Base-by-base conservation (phyloP, 2,797 vertebrate genomes). In the Varecia variegata region DNA sequence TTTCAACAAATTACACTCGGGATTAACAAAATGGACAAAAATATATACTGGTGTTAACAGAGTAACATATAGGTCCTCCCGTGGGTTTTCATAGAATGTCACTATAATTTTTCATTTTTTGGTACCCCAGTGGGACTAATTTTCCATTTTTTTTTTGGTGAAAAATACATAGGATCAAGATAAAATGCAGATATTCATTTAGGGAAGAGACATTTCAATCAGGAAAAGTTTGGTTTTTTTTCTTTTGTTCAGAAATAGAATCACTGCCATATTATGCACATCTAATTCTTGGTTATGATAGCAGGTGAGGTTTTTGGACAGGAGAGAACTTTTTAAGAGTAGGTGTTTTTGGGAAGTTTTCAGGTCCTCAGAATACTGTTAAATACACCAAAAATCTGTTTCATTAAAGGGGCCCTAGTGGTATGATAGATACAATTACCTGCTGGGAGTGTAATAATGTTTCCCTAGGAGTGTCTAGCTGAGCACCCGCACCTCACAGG, bases 121-220 rank as follows among this genome's bases (percentile, higher is more conserved):
- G 23, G 15, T 81, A 54, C 50, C 2, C n/a, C 2, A 35, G 76
- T 27, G 50, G 50, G 21, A 79, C 77, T 32, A 68, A 56, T 88
- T 90, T 76, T 77, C 43, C 50, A n/a, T 60, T 58, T 18, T 43
- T 71, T 73, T 47, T n/a, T 18, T 74, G 23, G 38, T 43, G 15
- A 54, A 71, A 77, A 70, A 13, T n/a, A 80, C 71, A 45, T 54
- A 95, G 74, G 15, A 85, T 85, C 27, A 58, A 90, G 76, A 70
- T 70, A 38, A 40, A 2, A 2, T 25, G 60, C 13, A 73, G 40
- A 40, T 15, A 54, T 40, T 95, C 30, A 54, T 43, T 84, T 62
- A 38, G 18, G 32, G 43, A 76, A 56, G 62, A 58, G 21, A 10
- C 7, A 50, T 62, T 84, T 86, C 73, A 76, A 32, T 38, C 32